Conservation (phyloP, 92 coral and sea anemone genomes). For the Muricea muricata region DNA sequence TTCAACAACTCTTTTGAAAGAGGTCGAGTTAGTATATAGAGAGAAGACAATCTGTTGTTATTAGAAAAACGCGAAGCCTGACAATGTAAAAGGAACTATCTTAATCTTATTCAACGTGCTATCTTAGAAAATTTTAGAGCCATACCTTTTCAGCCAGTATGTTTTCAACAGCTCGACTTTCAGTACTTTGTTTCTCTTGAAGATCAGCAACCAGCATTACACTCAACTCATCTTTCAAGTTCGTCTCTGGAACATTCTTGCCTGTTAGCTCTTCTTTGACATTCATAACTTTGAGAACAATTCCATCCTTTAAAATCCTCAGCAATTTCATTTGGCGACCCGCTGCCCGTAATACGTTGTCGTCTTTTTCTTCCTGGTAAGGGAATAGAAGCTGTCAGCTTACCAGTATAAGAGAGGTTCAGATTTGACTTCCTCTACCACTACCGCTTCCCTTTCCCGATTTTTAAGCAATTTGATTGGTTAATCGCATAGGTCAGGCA, state of each 20-base stretch:
- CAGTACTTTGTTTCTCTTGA: constrained; percentile 89
- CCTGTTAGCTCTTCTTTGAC: constrained; percentile 68
- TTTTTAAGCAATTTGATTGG: no score
- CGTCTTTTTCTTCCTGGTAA: constrained; percentile 78
- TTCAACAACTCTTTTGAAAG: no score
- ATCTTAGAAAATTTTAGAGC: no score
- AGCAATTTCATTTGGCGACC: constrained; percentile 75
- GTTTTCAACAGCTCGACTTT: constrained; percentile 82
- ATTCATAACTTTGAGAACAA: constrained; percentile 74
- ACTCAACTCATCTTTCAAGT: constrained; percentile 76
- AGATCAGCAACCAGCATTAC: constrained; percentile 84
- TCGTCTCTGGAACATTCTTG: constrained; percentile 74
- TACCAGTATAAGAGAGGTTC: no score
- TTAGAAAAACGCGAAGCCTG: no score
- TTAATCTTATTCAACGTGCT: no score
- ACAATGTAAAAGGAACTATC: no score
- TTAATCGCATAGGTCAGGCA: no score
- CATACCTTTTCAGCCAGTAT: constrained; percentile 85
- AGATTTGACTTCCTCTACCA: no score
- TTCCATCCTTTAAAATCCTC: constrained; percentile 80
- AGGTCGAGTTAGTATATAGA: no score
- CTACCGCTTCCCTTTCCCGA: no score
- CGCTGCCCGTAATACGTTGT: constrained; percentile 78
- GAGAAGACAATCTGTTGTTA: no score
- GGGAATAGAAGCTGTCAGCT: not conserved